Evolutionary conservation across 1,140 invertebrate genomes (phyloP).

Genomic region (Drepana arcuata): DNA sequence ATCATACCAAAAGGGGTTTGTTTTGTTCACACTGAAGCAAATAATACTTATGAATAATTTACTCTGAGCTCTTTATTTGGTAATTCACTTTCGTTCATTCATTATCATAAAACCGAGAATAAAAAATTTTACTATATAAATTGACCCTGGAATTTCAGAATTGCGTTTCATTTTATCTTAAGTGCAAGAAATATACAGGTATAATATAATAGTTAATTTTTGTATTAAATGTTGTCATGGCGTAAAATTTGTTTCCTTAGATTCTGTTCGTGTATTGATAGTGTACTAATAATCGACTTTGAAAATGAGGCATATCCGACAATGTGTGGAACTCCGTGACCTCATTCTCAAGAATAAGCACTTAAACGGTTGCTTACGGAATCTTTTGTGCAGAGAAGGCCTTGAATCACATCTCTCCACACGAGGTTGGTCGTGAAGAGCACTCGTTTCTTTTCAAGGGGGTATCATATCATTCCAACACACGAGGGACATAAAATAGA

Average conservation of each 20-base stretch:
- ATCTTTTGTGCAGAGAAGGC: conserved; percentile 11
- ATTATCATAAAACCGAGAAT: conserved; percentile 11
- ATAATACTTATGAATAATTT: conserved; percentile 19
- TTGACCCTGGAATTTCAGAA: no score
- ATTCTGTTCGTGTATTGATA: no score
- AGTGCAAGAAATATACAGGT: no score
- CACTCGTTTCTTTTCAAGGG: background rate
- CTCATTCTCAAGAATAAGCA: conserved; percentile 12
- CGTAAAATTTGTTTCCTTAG: no score
- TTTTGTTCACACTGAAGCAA: conserved; percentile 6
- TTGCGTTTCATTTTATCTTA: no score
- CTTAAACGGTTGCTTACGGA: conserved; percentile 11
- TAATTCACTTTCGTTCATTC: conserved; percentile 8
- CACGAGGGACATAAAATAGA: no score
- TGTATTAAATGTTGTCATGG: no score
- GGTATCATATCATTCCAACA: background rate
- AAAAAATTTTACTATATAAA: no score
- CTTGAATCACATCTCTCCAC: conserved; percentile 9
- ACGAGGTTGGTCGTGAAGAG: background rate
- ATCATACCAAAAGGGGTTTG: conserved; percentile 9
- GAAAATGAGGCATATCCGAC: no score
- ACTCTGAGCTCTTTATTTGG: conserved; percentile 8
- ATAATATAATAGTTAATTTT: no score
- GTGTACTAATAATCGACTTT: no score
- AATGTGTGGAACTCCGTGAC: conserved; percentile 8